These are phyloP conservation scores for Limulus polyphemus DNA, from an alignment of 2,888 invertebrate genomes.

Conservation along the genomic window DNA sequence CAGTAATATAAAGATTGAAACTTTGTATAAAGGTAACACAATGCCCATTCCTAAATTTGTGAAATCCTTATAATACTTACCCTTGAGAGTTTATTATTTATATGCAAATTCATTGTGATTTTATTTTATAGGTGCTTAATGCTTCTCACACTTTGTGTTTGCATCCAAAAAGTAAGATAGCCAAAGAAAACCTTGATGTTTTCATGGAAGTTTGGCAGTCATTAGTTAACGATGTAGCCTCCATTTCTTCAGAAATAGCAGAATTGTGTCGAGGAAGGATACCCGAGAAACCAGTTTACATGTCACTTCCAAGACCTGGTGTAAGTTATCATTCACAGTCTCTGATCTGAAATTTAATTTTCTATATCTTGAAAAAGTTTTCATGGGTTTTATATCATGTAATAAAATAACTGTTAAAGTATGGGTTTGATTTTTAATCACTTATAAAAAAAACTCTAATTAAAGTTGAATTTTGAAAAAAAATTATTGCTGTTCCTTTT, in stretches of 20 bases:
- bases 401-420: neutral
- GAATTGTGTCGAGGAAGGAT: constrained; percentile 57
- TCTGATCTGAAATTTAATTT: too few species aligned
- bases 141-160: constrained; percentile 83
- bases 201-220: constrained; percentile 93
- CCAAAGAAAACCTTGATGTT: constrained; percentile 73
- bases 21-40: too few species aligned
- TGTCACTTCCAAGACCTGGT: constrained; percentile 87
- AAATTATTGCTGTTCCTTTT: too few species aligned
- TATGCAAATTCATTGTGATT: neutral
- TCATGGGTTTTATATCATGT: neutral
- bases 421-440: too few species aligned
- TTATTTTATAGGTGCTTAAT: constrained; percentile 52
- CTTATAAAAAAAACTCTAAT: too few species aligned
- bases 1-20: too few species aligned
- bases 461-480: too few species aligned
- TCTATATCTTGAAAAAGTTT: neutral
- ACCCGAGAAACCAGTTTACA: constrained; percentile 67
- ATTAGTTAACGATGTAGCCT: constrained; percentile 78
- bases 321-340: constrained; percentile 43
- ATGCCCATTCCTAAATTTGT: too few species aligned
- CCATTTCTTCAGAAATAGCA: constrained; percentile 72
- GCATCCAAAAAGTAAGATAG: constrained; percentile 85
- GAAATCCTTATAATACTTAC: too few species aligned
- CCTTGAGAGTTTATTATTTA: too few species aligned